These are phyloP conservation scores for Formicarius rufipectus DNA, from an alignment of 2,113 vertebrate genomes.

Conservation along the genomic window DNA sequence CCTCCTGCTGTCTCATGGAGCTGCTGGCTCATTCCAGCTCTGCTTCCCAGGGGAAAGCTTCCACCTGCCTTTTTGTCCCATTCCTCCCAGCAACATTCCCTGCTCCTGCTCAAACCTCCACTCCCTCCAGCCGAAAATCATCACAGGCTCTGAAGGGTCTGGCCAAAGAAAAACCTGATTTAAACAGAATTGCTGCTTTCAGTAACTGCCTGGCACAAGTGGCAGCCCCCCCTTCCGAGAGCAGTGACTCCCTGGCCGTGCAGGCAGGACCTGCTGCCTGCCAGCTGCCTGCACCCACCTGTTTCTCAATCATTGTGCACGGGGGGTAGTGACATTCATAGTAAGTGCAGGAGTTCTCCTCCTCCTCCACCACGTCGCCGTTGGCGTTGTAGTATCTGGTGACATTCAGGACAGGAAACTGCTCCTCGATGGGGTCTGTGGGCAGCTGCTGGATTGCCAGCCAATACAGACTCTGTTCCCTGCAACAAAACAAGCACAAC, in stretches of 20 bases:
- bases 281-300: conserved; percentile 76
- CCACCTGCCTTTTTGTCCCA: not conserved
- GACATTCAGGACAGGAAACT: conserved; percentile 93
- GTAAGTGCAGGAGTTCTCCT: conserved; percentile 96
- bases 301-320: conserved; percentile 95
- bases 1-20: not conserved
- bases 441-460: conserved; percentile 98
- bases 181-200: not conserved
- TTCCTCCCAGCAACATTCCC: not conserved
- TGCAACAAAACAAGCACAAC: conserved; percentile 22
- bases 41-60: not conserved
- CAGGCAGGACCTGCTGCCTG: accelerated
- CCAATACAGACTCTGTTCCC: conserved; percentile 98
- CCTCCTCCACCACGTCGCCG: conserved; percentile 95
- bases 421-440: conserved; percentile 95
- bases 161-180: not conserved
- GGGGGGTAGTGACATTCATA: conserved; percentile 99
- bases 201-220: accelerated
- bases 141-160: not conserved
- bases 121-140: not conserved
- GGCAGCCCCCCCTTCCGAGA: no score
- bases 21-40: not conserved
- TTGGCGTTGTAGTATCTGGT: conserved; percentile 98
- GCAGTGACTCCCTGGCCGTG: no score
- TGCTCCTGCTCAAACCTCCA: not conserved